Evolutionary conservation across 2,113 vertebrate species (phyloP).

Genomic region (Phrynocephalus versicolor): DNA sequence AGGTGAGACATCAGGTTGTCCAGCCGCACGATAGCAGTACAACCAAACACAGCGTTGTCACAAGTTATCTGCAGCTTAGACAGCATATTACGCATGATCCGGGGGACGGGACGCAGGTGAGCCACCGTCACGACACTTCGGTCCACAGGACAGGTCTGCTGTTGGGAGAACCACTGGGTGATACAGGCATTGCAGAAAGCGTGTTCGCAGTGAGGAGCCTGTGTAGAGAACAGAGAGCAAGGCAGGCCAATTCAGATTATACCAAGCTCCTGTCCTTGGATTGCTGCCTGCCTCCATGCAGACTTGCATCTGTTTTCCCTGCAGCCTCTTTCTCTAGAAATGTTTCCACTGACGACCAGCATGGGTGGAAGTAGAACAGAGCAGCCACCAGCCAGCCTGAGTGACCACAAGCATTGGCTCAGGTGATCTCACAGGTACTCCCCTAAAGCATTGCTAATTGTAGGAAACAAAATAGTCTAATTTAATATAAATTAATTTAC

Average conservation of each 20-base stretch:
- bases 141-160: conserved; percentile 98
- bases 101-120: conserved; percentile 94
- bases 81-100: conserved; percentile 99
- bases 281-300: too few relatives aligned
- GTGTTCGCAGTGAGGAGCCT: conserved; percentile 98
- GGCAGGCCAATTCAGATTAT: conserved; percentile 15
- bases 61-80: conserved; percentile 97
- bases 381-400: not conserved
- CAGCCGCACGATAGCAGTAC: conserved; percentile 89
- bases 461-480: not conserved
- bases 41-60: conserved; percentile 95
- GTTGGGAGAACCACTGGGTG: conserved; percentile 98
- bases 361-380: not conserved
- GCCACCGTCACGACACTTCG: conserved; percentile 97
- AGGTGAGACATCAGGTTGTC: conserved; percentile 97
- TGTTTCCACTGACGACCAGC: not conserved
- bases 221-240: not conserved
- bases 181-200: conserved; percentile 99
- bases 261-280: not conserved
- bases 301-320: not conserved
- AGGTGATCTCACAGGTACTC: not conserved
- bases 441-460: not conserved
- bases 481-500: not conserved
- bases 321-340: not conserved
- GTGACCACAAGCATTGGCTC: too few relatives aligned